Conservation (phyloP, 2,888 invertebrate species). For the Leuctra nigra region DNA sequence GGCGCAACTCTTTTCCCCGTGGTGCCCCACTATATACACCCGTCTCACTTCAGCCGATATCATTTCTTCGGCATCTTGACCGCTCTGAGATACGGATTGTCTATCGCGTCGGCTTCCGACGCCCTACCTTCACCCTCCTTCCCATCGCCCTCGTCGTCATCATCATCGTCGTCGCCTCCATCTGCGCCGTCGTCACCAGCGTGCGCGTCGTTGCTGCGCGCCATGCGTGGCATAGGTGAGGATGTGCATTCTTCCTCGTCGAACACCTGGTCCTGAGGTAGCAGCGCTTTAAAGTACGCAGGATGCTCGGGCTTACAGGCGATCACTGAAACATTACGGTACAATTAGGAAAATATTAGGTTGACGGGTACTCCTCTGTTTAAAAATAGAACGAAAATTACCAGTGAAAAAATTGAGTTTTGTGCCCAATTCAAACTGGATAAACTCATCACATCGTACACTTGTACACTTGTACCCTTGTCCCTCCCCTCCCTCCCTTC, state of each 20-base stretch:
- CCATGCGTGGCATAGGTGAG: background rate
- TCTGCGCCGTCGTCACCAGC: conserved; percentile 38
- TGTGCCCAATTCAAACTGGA: too few relatives aligned
- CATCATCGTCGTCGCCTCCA: conserved; percentile 36
- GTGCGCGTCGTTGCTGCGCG: background rate
- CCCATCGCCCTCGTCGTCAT: conserved; percentile 37
- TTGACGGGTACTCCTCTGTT: too few relatives aligned
- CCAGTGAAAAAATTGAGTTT: too few relatives aligned
- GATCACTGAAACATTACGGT: conserved; percentile 58
- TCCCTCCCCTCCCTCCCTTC: too few relatives aligned
- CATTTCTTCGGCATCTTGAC: conserved; percentile 40
- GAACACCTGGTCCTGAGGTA: conserved; percentile 92
- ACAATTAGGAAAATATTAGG: conserved; percentile 79
- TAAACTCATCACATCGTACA: too few relatives aligned
- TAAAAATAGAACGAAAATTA: too few relatives aligned
- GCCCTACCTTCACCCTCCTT: conserved; percentile 21
- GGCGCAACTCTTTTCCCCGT: too few relatives aligned
- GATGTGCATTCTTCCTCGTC: conserved; percentile 68
- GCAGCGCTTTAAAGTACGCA: conserved; percentile 75
- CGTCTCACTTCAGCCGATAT: too few relatives aligned
- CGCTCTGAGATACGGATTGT: conserved; percentile 65
- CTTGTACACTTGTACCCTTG: too few relatives aligned
- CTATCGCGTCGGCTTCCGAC: conserved; percentile 47
- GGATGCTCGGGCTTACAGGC: conserved; percentile 74
- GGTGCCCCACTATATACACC: too few relatives aligned